Evolutionary conservation across 2,888 invertebrate species (phyloP), one percentile per base, ranked within the genome.

Genomic region (Eupithecia abbreviata): DNA sequence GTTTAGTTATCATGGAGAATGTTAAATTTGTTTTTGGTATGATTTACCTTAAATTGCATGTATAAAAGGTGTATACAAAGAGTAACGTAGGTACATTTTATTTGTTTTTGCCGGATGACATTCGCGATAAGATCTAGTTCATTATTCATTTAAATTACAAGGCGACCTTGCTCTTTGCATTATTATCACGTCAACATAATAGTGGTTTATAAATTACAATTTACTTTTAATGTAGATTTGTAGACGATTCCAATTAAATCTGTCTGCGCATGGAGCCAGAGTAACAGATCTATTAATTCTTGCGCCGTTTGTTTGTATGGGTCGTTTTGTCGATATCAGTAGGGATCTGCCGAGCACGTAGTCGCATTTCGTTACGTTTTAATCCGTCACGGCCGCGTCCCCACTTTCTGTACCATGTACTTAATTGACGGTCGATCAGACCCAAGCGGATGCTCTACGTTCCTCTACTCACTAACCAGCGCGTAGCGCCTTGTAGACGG

Each of bases 381-480:
- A 86, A 90, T 92, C 91, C 86, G 90, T 90, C 86, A 86, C 87
- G 89, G 69, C 47, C 18, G 45, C 18, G 45, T 86, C 75, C 82
- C 81, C 81, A 82, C 69, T 67, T 82, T 70, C 70, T 71, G 71
- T 75, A 73, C 83, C 80, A 78, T 79, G 81, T 88, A 88, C 89
- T 89, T 91, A 90, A 93, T 90, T 90, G 89, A 90, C 85, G 86
- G 85, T 84, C 86, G 87, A 89, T 89, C 86, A 84, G 82, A 85
- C 85, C 82, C 82, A 85, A 81, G 82, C 83, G 80, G 83, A 76
- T 80, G 76, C 67, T 70, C 65, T 67, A 73, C 80, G 83, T 78
- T 66, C 68, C 51, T 67, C 51, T 73, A 75, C 78, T 69, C 66
- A 18, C 47, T 69, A 69, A 76, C 79, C 72, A 76, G 77, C 77